Conservation (phyloP, 2,113 vertebrate species). For the Oncorhynchus clarkii region DNA sequence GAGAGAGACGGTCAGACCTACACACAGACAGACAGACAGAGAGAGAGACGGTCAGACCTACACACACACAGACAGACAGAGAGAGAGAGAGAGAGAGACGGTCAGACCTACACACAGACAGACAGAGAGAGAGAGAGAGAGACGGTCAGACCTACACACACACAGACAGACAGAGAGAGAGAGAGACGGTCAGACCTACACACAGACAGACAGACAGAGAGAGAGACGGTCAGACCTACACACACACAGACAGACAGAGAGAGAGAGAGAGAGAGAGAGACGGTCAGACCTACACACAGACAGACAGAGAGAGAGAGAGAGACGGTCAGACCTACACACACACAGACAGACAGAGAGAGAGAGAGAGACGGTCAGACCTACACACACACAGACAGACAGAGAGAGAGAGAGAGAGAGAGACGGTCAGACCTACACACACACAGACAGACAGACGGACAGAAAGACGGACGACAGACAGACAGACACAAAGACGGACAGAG, state of each 20-base stretch:
- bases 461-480: neutral
- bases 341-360: too few species aligned
- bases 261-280: too few species aligned
- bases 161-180: too few species aligned
- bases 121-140: too few species aligned
- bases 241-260: too few species aligned
- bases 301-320: too few species aligned
- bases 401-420: too few species aligned
- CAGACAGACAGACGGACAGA: too few species aligned
- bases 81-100: neutral
- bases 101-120: slow-evolving; percentile 80
- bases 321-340: neutral
- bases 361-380: slow-evolving; percentile 80
- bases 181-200: too few species aligned
- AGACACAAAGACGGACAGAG: neutral
- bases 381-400: neutral
- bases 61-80: neutral
- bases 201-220: too few species aligned
- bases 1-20: neutral
- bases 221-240: too few species aligned
- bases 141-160: neutral
- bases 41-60: slow-evolving; percentile 80
- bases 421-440: neutral
- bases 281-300: slow-evolving; percentile 80
- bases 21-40: neutral